Base-by-base conservation (phyloP, 2,113 vertebrate genomes). In the Pyrgilauda ruficollis region DNA sequence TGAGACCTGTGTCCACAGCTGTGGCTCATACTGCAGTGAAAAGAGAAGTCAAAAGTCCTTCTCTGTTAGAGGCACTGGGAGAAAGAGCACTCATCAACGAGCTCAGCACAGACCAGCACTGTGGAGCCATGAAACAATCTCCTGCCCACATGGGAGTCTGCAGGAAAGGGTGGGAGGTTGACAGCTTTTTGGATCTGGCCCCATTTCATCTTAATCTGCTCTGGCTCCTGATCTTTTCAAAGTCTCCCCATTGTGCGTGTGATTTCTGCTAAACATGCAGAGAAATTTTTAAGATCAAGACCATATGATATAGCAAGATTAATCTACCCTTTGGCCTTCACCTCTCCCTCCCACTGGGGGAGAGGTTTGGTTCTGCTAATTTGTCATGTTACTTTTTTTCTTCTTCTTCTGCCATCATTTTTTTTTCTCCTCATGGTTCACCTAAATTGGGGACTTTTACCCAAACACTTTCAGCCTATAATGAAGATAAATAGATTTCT, bases 281-380 rank as follows among this genome's bases (percentile, higher is more conserved):
- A 87, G 91, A 94, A 96, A 84, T 92, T 93, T 97, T 93, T 94
- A 91, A 95, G 96, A 96, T 95, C 94, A 87, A 93, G 95, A 87
- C 91, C 95, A 94, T 94, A 89, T 97, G 96, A 96, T 97, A 87
- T n/a, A 95, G 93, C 89, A 95, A 97, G 95, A 97, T 97, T 96
- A 97, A 97, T 97, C 95, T 96, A 88, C 84, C 82, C 95, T 96
- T 96, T 96, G 93, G 91, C 96, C 96, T 95, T 96, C 88, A 95
- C 90, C 93, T 97, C 92, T 94, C 89, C 66, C 94, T 96, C 88
- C 95, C 96, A 92, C 73, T 87, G 95, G 88, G 89, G 90, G 64
- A 93, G 84, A 96, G 64, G 63, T 94, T 96, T 96, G 88, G 62
- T 94, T 96, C 81, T 97, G 90, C 91, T 96, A 96, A 97, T 97